Evolutionary conservation across 1,140 invertebrate genomes (phyloP).

Genomic region (Caenorhabditis elegans): DNA sequence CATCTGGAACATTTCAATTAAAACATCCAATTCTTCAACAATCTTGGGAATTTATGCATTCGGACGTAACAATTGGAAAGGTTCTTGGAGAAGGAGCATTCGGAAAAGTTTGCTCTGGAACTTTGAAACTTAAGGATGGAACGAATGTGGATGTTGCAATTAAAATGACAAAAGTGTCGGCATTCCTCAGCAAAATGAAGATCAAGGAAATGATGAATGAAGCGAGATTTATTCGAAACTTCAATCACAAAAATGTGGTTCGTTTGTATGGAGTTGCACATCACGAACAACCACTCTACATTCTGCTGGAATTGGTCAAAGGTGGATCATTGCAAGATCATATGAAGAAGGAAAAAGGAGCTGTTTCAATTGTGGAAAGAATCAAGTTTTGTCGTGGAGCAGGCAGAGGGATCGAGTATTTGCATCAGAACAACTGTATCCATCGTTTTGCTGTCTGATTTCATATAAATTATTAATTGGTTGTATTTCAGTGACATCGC

Average conservation of each 20-base stretch:
- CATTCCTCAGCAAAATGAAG: not conserved
- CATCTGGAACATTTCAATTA: not conserved
- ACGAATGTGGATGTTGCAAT: not conserved
- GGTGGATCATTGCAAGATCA: constrained; percentile 45
- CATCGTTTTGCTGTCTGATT: no score
- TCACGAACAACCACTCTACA: constrained; percentile 32
- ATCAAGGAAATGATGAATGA: no score
- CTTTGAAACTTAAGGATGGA: not conserved
- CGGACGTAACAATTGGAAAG: not conserved
- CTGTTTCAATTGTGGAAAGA: no score
- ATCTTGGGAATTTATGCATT: constrained; percentile 23
- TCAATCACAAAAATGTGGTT: constrained; percentile 39
- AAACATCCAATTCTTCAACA: no score
- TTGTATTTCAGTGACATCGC: constrained; percentile 87
- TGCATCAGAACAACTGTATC: not conserved
- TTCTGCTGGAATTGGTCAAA: constrained; percentile 43
- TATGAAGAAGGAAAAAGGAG: no score
- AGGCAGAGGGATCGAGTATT: not conserved
- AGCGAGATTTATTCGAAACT: constrained; percentile 28
- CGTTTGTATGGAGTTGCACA: constrained; percentile 44
- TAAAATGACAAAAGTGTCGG: constrained; percentile 16
- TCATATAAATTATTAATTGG: no score
- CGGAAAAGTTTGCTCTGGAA: constrained; percentile 14
- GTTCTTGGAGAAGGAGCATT: constrained; percentile 28
- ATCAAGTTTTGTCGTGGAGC: not conserved